Percentiles rank a stretch among this genome's conserved stretches.
phyloP scores from a whole-genome alignment of 2,888 invertebrate species.

The Dyspetes luteomarginatus region DNA sequence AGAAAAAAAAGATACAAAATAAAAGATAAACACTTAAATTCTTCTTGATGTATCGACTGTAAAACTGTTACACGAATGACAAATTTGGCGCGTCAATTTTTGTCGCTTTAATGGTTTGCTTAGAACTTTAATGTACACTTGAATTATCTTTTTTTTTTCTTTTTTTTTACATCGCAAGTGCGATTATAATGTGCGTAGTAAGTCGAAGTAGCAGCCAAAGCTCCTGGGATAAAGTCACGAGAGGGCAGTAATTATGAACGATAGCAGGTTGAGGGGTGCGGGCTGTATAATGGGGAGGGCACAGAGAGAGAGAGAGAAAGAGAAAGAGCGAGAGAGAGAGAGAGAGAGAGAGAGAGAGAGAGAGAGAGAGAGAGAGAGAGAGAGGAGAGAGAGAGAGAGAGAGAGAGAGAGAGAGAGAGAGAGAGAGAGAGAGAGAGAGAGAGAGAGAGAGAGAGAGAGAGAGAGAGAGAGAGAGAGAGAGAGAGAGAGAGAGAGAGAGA shows the following conservation, averaged over 20 bases:
- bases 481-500: constrained; percentile 75
- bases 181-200: constrained; percentile 32
- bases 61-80: too few species aligned
- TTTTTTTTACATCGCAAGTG: constrained; percentile 21
- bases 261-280: constrained; percentile 78
- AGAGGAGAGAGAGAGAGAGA: constrained; percentile 75
- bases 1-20: too few species aligned
- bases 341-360: constrained; percentile 75
- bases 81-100: too few species aligned
- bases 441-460: constrained; percentile 75
- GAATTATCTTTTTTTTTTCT: constrained; percentile 25
- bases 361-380: constrained; percentile 76
- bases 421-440: constrained; percentile 76
- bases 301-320: constrained; percentile 73
- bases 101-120: too few species aligned
- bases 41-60: too few species aligned
- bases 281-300: too few species aligned
- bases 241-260: constrained; percentile 81
- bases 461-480: constrained; percentile 77
- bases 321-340: constrained; percentile 76
- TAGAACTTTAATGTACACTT: too few species aligned
- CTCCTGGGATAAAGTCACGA: constrained; percentile 80
- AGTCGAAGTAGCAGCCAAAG: constrained; percentile 34
- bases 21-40: too few species aligned
- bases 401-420: constrained; percentile 76